A percentile compares a stretch with the other conserved stretches of the same genome.
These are phyloP conservation scores for Zeus faber DNA, from an alignment of 2,113 vertebrate species.

Conservation along the genomic window DNA sequence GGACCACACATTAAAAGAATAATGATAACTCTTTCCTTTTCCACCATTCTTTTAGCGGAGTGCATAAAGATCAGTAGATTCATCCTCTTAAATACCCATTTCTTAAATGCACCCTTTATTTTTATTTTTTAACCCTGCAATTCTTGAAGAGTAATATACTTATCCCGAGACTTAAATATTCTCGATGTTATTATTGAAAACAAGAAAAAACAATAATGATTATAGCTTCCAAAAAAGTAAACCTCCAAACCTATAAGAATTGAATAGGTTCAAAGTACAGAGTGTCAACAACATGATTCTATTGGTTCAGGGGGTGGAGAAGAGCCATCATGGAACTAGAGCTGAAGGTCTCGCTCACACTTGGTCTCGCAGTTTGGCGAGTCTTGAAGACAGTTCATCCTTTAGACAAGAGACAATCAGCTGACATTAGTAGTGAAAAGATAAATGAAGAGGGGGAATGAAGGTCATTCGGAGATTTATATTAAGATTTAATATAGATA, in stretches of 20 bases:
- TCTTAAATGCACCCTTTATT: too few species aligned
- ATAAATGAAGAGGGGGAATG: constrained; percentile 4
- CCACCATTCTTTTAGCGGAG: too few species aligned
- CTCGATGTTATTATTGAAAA: constrained; percentile 9
- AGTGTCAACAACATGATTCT: too few species aligned
- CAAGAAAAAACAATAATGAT: constrained; percentile 13
- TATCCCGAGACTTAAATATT: constrained; percentile 12
- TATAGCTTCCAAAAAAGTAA: background rate
- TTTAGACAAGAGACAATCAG: constrained; percentile 44
- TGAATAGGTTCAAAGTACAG: too few species aligned
- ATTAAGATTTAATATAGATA: background rate
- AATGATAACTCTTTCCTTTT: too few species aligned
- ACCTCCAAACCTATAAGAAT: too few species aligned
- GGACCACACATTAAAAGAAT: too few species aligned
- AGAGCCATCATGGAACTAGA: background rate
- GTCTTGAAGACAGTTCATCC: constrained; percentile 92
- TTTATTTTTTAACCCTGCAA: too few species aligned
- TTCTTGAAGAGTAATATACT: constrained; percentile 15
- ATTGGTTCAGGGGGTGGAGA: too few species aligned
- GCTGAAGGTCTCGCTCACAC: constrained; percentile 64
- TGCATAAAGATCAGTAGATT: too few species aligned
- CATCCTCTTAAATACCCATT: too few species aligned
- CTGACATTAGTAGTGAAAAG: too few species aligned
- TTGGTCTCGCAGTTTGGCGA: constrained; percentile 91
- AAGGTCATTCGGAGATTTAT: background rate